These are phyloP conservation scores for Silurus glanis DNA, from an alignment of 2,113 vertebrate species.

Conservation along the genomic window DNA sequence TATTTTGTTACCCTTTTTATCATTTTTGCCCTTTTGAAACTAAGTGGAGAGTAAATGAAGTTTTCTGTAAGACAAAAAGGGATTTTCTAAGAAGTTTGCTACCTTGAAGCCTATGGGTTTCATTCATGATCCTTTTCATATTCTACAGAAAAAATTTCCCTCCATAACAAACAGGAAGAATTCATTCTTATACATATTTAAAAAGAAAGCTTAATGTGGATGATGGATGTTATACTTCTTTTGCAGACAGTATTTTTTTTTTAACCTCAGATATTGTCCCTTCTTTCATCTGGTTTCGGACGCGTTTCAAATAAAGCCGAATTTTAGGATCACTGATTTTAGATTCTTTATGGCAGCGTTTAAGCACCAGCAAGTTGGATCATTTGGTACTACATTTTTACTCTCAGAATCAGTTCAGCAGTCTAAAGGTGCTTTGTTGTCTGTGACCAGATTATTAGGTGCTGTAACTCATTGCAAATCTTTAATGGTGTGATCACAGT, in stretches of 20 bases:
- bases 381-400: slow-evolving; percentile 41
- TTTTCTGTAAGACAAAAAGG: neutral
- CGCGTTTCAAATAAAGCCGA: slow-evolving; percentile 17
- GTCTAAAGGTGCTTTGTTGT: slow-evolving; percentile 49
- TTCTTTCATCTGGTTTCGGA: neutral
- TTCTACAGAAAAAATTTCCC: neutral
- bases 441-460: slow-evolving; percentile 43
- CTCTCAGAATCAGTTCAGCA: slow-evolving; percentile 21
- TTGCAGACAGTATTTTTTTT: slow-evolving; percentile 5
- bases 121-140: slow-evolving; percentile 12
- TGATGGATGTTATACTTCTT: neutral
- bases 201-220: neutral
- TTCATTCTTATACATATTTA: neutral
- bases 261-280: slow-evolving; percentile 3
- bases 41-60: neutral
- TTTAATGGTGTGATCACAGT: slow-evolving; percentile 38
- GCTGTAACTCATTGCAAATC: slow-evolving; percentile 29
- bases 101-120: slow-evolving; percentile 29
- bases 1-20: slow-evolving; percentile 36
- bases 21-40: slow-evolving; percentile 21
- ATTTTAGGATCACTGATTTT: neutral
- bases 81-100: slow-evolving; percentile 34
- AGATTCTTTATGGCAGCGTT: slow-evolving; percentile 19
- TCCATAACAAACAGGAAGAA: neutral
- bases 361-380: slow-evolving; percentile 37